A percentile compares a stretch with the other conserved stretches of the same genome.
Conservation (phyloP, 2,113 vertebrate genomes). For the Anhinga anhinga region DNA sequence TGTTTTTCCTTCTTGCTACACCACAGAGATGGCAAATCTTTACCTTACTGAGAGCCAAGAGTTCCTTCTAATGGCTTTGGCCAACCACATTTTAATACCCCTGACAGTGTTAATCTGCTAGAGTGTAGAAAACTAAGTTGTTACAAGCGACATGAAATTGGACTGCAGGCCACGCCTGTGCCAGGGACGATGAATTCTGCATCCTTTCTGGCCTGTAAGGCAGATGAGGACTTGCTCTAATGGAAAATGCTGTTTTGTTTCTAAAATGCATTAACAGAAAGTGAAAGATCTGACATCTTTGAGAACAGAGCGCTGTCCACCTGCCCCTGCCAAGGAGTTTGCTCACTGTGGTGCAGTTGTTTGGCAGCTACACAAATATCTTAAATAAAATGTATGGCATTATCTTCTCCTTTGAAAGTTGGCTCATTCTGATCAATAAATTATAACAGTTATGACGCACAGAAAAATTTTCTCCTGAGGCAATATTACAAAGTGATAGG, state of each 20-base stretch:
- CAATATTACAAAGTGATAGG: background rate
- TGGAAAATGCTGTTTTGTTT: background rate
- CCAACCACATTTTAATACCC: background rate
- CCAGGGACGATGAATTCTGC: background rate
- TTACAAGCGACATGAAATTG: background rate
- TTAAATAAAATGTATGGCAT: background rate
- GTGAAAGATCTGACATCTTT: background rate
- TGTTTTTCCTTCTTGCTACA: background rate
- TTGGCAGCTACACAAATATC: background rate
- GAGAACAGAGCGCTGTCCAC: background rate
- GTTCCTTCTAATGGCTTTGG: background rate
- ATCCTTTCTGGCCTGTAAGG: background rate
- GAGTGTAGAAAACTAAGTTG: background rate
- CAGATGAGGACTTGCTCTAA: background rate
- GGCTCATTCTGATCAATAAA: slow-evolving; percentile 33
- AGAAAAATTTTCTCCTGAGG: background rate
- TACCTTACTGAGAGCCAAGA: background rate
- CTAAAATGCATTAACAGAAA: background rate
- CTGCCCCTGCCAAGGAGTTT: background rate
- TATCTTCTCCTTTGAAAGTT: background rate
- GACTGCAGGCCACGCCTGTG: background rate
- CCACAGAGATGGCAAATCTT: background rate
- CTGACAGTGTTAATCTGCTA: background rate
- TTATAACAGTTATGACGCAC: background rate
- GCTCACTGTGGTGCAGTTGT: background rate